Base-by-base conservation (phyloP, 2,888 invertebrate genomes). In the Synergus laeviventris region DNA sequence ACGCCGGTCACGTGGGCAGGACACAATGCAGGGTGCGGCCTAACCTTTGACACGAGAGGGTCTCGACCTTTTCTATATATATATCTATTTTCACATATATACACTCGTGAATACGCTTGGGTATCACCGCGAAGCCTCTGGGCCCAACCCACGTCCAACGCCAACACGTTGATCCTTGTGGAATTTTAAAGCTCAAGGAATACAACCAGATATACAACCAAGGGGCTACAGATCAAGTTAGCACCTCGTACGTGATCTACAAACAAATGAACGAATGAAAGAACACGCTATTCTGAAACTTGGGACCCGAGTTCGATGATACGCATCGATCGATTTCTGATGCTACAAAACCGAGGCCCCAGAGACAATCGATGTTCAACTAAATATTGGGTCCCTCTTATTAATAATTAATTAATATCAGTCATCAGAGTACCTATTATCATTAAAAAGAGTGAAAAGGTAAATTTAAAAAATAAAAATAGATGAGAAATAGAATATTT, bases 21-120 rank as follows among this genome's bases (percentile, higher is more conserved):
- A 87, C 85, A 90, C 90, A 90, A 90, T 90, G 88, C 88, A 87
- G 89, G 90, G 89, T 89, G 90, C 89, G 90, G 90, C 89, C 81
- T 90, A 86, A 90, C 89, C 90, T 89, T 86, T 89, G 90, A 90
- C 90, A 88, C 87, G 83, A 78, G 77, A 81, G 76, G 89, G 88
- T 89, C 89, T 79, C 82, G 89, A 89, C 88, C 89, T 88, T 85
- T 84, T 81, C 73, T 66, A 59, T 74, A 59, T 61, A 66, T 73
- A 74, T 38, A 59, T 36, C 59, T 74, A 74, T 60, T 16, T 36
- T 56, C 24, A 18, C 16, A 36, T n/a, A 54, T n/a, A 21, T 16
- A 76, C 38, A 64, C 49, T 42, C 42, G 31, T 31, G 64, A 16
- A 14, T n/a, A 56, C 64, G 66, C 66, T 56, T 8, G n/a, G n/a